These are phyloP conservation scores for Atrichornis clamosus DNA, from an alignment of 2,113 vertebrate species.

Conservation along the genomic window DNA sequence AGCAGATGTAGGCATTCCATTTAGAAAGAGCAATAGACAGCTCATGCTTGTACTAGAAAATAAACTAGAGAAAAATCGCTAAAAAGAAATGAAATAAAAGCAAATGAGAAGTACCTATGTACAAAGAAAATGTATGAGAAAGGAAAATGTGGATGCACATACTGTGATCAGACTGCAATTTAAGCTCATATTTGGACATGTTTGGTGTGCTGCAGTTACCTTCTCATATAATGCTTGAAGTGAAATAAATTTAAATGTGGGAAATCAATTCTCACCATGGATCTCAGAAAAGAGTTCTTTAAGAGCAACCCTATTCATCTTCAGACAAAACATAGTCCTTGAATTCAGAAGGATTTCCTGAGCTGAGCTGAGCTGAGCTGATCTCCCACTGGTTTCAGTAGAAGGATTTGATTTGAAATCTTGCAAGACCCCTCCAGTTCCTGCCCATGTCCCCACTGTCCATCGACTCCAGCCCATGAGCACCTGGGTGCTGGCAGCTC, in stretches of 20 bases:
- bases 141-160: background rate
- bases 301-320: background rate
- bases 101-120: background rate
- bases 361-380: background rate
- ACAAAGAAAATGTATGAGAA: background rate
- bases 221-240: background rate
- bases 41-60: background rate
- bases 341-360: background rate
- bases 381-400: background rate
- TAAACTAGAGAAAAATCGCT: background rate
- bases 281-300: background rate
- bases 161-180: background rate
- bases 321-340: background rate
- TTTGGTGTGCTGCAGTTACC: background rate
- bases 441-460: accelerated
- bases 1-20: background rate
- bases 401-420: background rate
- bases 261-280: background rate
- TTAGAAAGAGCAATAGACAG: background rate
- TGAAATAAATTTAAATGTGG: background rate
- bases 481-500: background rate
- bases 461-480: accelerated
- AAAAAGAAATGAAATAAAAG: background rate
- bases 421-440: background rate
- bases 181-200: background rate